Conservation (phyloP, 2,888 invertebrate species). For the Drepana falcataria region DNA sequence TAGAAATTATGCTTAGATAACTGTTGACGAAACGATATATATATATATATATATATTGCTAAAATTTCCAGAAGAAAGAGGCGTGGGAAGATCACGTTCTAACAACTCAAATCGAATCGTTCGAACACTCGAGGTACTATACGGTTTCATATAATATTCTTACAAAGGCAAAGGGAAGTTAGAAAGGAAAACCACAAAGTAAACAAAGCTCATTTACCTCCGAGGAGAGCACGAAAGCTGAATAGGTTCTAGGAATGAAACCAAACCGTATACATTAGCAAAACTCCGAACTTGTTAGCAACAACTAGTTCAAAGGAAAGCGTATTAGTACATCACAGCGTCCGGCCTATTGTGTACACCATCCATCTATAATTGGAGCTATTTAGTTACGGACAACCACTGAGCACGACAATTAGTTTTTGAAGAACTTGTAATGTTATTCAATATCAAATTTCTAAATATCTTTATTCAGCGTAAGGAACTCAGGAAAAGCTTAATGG, state of each 20-base stretch:
- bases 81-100: too few relatives aligned
- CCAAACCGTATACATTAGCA: slow-evolving; percentile 40
- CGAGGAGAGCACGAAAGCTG: slow-evolving; percentile 10
- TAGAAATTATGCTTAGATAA: too few relatives aligned
- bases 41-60: too few relatives aligned
- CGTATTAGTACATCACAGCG: slow-evolving; percentile 58
- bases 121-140: too few relatives aligned
- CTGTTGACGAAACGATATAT: too few relatives aligned
- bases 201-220: background rate
- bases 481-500: too few relatives aligned
- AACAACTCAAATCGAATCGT: too few relatives aligned
- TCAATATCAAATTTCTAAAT: background rate
- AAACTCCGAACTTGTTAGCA: slow-evolving; percentile 28
- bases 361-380: slow-evolving; percentile 46
- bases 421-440: background rate
- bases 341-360: slow-evolving; percentile 55
- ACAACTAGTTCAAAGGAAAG: slow-evolving; percentile 68
- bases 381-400: slow-evolving; percentile 12
- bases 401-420: background rate
- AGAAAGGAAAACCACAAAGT: background rate
- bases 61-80: too few relatives aligned
- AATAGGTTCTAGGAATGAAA: slow-evolving; percentile 42
- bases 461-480: too few relatives aligned
- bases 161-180: background rate
- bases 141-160: too few relatives aligned